Evolutionary conservation across 2,888 invertebrate genomes (phyloP).

Genomic region (Himalopsyche kuldschensis): DNA sequence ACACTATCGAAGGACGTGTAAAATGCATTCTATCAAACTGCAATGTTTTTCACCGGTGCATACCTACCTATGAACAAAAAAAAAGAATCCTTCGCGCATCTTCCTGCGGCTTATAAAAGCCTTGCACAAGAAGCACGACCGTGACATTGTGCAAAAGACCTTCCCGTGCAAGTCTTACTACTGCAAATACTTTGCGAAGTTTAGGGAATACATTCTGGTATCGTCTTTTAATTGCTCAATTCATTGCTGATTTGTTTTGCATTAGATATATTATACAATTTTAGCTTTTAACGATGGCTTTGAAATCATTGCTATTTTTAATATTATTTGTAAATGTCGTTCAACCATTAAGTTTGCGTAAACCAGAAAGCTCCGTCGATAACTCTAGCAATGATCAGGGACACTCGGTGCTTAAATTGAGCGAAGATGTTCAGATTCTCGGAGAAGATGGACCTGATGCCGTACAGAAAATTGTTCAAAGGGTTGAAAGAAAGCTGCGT

Average conservation of each 20-base stretch:
- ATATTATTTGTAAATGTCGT: not conserved
- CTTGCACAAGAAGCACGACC: not conserved
- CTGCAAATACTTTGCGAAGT: not conserved
- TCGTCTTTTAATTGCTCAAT: not conserved
- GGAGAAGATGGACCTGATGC: not conserved
- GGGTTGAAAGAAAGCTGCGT: not conserved
- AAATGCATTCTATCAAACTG: not conserved
- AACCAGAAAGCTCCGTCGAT: not conserved
- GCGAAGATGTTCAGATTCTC: not conserved
- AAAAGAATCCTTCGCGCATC: not conserved
- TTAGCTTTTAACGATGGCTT: not conserved
- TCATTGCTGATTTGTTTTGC: not conserved
- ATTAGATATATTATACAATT: not conserved
- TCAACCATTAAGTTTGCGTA: not conserved
- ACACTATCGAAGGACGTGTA: not conserved
- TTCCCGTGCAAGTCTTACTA: not conserved
- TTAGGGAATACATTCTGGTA: not conserved
- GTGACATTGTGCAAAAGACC: slow-evolving; percentile 4
- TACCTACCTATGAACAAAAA: not conserved
- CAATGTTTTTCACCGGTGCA: not conserved
- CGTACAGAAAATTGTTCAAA: not conserved
- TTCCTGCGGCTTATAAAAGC: slow-evolving; percentile 3
- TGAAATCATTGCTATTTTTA: not conserved
- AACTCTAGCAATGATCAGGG: not conserved
- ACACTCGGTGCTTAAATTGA: not conserved